Conservation (phyloP, 92 coral and sea anemone genomes). For the Anthopleura xanthogrammica region DNA sequence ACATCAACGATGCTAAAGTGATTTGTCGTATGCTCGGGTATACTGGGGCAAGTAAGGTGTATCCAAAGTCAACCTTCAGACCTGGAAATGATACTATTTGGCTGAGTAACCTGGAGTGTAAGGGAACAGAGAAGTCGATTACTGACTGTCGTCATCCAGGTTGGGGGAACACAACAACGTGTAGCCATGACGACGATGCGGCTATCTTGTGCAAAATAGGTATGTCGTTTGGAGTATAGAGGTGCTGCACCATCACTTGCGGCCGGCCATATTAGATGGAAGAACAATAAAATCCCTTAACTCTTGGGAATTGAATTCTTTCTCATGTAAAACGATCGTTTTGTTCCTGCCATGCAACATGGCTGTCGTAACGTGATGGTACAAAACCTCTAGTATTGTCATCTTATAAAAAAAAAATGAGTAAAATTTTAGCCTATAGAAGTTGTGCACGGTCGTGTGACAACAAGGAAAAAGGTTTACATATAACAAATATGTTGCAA, state of each 20-base stretch:
- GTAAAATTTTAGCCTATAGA: too few species aligned
- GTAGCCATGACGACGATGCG: neutral
- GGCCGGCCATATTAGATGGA: too few species aligned
- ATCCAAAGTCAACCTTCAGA: neutral
- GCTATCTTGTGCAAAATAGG: neutral
- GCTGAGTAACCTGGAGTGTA: conserved; percentile 6
- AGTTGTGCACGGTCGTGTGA: too few species aligned
- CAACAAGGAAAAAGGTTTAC: too few species aligned
- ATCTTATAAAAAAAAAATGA: too few species aligned
- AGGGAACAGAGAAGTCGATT: conserved; percentile 9
- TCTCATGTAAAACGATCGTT: neutral
- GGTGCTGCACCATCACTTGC: too few species aligned
- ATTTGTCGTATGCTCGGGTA: conserved; percentile 23
- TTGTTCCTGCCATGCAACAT: too few species aligned
- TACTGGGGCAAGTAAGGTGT: neutral
- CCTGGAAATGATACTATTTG: neutral
- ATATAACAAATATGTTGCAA: too few species aligned
- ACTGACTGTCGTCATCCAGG: conserved; percentile 17
- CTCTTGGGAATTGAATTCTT: too few species aligned
- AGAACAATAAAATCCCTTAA: too few species aligned
- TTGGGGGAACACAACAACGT: conserved; percentile 11
- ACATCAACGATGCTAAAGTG: conserved; percentile 11
- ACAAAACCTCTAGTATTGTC: too few species aligned
- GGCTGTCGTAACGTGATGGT: too few species aligned
- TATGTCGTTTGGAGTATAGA: neutral